phyloP scores from a whole-genome alignment of 2,888 invertebrate species.

The Nephrotoma flavescens region DNA sequence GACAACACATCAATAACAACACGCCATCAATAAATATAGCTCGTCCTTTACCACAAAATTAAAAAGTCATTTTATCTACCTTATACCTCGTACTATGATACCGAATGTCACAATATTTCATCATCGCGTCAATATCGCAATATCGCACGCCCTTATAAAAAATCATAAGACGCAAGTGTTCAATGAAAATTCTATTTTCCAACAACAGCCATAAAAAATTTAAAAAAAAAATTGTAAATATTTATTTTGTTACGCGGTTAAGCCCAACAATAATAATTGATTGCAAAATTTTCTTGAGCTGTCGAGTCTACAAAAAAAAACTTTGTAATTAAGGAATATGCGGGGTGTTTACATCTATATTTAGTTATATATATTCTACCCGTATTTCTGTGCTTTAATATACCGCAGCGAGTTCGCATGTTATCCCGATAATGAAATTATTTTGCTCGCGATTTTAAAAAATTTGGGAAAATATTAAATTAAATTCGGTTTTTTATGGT shows the following conservation, averaged over 20 bases:
- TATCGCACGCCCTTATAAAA: neutral
- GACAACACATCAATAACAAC: no score
- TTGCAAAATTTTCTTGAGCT: neutral
- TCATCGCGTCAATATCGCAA: neutral
- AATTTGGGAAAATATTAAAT: no score
- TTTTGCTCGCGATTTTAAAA: no score
- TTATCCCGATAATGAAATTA: no score
- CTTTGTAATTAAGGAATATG: neutral
- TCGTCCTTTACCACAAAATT: neutral
- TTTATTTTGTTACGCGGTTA: neutral
- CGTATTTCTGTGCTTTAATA: no score
- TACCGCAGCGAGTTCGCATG: no score
- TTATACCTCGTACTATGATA: neutral
- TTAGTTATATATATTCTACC: no score
- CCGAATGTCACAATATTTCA: neutral
- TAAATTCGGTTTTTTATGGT: no score
- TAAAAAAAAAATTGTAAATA: neutral
- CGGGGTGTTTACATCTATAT: neutral
- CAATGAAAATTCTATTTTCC: neutral
- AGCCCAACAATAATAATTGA: neutral
- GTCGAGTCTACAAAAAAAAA: neutral
- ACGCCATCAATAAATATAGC: no score
- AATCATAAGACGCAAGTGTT: neutral
- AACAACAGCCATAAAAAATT: neutral
- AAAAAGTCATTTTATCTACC: neutral